Evolutionary conservation across 2,113 vertebrate species (phyloP), one percentile per base, ranked within the genome.

Genomic region (Scartelaos histophorus): DNA sequence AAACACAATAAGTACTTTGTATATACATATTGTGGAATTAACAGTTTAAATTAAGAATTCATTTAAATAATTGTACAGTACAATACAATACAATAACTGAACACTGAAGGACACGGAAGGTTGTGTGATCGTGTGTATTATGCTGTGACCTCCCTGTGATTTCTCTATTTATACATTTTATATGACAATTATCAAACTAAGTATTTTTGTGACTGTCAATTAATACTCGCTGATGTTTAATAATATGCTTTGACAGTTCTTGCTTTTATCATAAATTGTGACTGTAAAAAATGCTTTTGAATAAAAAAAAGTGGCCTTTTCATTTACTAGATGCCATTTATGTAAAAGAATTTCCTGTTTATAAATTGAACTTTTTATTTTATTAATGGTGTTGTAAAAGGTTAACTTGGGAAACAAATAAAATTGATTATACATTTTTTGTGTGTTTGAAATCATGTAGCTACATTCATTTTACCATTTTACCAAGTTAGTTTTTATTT

Each of bases 201-300:
- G 61, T 38, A n/a, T 24, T 29, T 71, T 47, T 74, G 64, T 2
- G 24, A 67, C 34, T n/a, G 17, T 38, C 17, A 64, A 61, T 61
- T 24, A 58, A 24, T 58, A 13, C 5, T 49, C 38, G 10, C 21
- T 69, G 66, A 25, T 46, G 22, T 75, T 13, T 65, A 15, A 25
- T 25, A 65, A 49, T 29, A 69, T 75, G 66, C 51, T 83, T 70
- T 70, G 61, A 74, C 25, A 38, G 3, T 35, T 35, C 3, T 10
- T 19, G 29, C 5, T 62, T 38, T 38, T 62, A 35, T 3, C 35
- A 17, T 62, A 34, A 35, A n/a, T 35, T n/a, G 21, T 61, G 29
- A 61, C 51, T 57, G 21, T 34, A 61, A 61, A n/a, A 61, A 61
- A 25, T 58, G 56, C 2, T 54, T 54, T 54, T n/a, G 17, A 54